phyloP scores from a whole-genome alignment of 2,113 vertebrate genomes.

The Patagioenas fasciata region DNA sequence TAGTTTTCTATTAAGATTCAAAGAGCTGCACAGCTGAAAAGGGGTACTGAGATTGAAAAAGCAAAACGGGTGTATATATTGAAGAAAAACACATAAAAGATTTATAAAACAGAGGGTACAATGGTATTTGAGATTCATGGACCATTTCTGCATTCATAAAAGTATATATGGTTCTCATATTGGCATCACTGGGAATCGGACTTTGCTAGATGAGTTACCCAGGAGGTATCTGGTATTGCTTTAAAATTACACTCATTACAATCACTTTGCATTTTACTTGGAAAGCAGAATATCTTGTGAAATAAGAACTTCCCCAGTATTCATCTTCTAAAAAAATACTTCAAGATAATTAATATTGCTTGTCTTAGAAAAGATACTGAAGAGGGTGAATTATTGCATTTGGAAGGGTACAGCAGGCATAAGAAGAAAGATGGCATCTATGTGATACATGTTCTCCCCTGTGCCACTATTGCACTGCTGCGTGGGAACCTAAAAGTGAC shows the following conservation, averaged over 20 bases:
- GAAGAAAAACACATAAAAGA: conserved; percentile 67
- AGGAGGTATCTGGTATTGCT: not conserved
- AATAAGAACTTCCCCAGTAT: not conserved
- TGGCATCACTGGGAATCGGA: not conserved
- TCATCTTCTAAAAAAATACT: conserved; percentile 4
- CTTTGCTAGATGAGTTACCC: not conserved
- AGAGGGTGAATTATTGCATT: not conserved
- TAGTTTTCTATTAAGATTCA: conserved; percentile 40
- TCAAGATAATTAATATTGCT: not conserved
- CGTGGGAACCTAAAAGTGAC: not conserved
- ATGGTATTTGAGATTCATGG: conserved; percentile 50
- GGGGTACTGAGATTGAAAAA: not conserved
- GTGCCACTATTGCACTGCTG: not conserved
- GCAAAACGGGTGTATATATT: conserved; percentile 58
- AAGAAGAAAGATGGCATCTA: not conserved
- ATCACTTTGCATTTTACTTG: conserved; percentile 18
- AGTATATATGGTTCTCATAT: not conserved
- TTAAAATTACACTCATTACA: not conserved
- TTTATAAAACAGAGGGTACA: conserved; percentile 60
- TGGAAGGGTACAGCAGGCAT: not conserved
- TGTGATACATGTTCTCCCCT: not conserved
- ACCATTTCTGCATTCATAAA: conserved; percentile 33
- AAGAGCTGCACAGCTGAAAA: not conserved
- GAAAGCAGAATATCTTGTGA: not conserved
- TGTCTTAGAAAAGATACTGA: not conserved